These are phyloP conservation scores for Desmodus rotundus DNA, from an alignment of 2,113 vertebrate genomes.

Conservation along the genomic window DNA sequence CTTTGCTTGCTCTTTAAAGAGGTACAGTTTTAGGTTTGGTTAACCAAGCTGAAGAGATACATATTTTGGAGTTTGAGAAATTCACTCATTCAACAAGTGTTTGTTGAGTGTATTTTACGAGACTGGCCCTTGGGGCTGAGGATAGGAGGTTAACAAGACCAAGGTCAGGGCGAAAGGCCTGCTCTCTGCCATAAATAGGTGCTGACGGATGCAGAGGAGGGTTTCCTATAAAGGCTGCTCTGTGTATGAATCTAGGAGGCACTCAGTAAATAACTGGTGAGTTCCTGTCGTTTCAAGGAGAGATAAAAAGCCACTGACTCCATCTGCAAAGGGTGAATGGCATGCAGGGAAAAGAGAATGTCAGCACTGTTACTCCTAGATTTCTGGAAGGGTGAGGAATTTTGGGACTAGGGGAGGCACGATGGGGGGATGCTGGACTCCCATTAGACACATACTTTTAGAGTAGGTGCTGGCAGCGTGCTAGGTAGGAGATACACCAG, in stretches of 20 bases:
- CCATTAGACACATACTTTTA: not conserved
- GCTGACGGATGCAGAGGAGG: not conserved
- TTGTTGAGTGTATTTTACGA: not conserved
- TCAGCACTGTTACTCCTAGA: not conserved
- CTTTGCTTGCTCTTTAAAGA: not conserved
- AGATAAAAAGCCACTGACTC: not conserved
- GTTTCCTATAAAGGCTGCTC: not conserved
- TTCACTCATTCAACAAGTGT: not conserved
- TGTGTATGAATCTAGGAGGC: not conserved
- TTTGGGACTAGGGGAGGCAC: not conserved
- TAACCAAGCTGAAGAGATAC: not conserved
- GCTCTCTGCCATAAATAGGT: not conserved
- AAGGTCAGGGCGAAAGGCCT: not conserved
- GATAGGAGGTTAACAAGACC: not conserved
- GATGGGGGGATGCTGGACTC: not conserved
- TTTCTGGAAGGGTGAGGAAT: not conserved
- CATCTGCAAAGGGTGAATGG: not conserved
- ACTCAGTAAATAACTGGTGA: not conserved
- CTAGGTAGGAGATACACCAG: not conserved
- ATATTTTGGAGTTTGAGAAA: not conserved
- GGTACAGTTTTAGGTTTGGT: not conserved
- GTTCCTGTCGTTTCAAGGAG: not conserved
- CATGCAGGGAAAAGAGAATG: not conserved
- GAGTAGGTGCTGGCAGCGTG: not conserved
- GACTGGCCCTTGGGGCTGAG: not conserved